Conservation (phyloP, 2,888 invertebrate genomes). For the Polydrusus tereticollis region DNA sequence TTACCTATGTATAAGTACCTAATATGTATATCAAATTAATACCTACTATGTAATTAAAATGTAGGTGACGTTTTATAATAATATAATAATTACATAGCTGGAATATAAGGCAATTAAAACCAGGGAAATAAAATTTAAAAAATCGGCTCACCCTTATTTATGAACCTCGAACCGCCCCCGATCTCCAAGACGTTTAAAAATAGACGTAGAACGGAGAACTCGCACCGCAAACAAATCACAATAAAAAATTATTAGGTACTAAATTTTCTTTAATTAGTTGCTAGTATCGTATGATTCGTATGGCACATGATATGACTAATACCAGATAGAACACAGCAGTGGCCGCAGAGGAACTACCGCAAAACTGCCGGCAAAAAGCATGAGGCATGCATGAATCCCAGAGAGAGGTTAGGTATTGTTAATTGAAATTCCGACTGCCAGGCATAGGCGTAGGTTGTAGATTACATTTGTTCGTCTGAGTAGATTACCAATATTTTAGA, state of each 20-base stretch:
- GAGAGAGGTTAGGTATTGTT: conserved; percentile 30
- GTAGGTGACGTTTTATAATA: too few relatives aligned
- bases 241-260: neutral
- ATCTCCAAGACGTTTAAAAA: too few relatives aligned
- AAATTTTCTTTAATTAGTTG: conserved; percentile 14
- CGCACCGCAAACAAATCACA: conserved; percentile 4
- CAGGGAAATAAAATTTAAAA: too few relatives aligned
- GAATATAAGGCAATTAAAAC: too few relatives aligned
- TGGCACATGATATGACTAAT: conserved; percentile 27
- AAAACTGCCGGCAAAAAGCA: conserved; percentile 35
- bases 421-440: conserved; percentile 9
- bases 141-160: too few relatives aligned
- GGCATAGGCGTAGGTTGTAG: conserved; percentile 7
- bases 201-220: neutral
- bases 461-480: neutral
- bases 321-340: neutral
- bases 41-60: too few relatives aligned
- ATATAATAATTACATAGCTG: too few relatives aligned
- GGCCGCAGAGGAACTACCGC: conserved; percentile 28
- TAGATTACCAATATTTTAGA: neutral
- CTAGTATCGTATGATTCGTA: neutral
- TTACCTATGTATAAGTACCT: too few relatives aligned
- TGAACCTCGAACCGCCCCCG: too few relatives aligned
- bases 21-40: too few relatives aligned
- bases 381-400: conserved; percentile 17